phyloP scores from a whole-genome alignment of 2,797 vertebrate genomes.

The Acanthurus lineatus region DNA sequence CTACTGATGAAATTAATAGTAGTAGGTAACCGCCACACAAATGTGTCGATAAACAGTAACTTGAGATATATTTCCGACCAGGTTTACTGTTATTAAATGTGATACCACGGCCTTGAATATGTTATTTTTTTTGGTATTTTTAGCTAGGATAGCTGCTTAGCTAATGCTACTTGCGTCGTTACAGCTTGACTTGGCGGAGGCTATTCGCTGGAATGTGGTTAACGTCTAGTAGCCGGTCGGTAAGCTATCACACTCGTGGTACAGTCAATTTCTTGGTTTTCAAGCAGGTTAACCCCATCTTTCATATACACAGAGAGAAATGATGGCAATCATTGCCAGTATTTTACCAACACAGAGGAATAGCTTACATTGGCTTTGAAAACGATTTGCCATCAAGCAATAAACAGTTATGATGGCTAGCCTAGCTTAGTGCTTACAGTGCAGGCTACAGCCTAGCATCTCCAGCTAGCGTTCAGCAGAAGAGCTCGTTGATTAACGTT shows the following conservation, averaged over 20 bases:
- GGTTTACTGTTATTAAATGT: not conserved
- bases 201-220: conserved; percentile 66
- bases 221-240: conserved; percentile 42
- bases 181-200: conserved; percentile 12
- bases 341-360: accelerated
- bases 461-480: conserved; percentile 46
- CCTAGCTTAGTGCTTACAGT: conserved; percentile 35
- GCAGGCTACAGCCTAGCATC: conserved; percentile 25
- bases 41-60: not conserved
- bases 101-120: not conserved
- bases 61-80: not conserved
- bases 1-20: not conserved
- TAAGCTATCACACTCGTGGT: conserved; percentile 58
- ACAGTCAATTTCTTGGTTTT: conserved; percentile 19
- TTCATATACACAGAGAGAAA: accelerated
- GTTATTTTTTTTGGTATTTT: not conserved
- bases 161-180: conserved; percentile 11
- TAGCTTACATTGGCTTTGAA: not conserved
- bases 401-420: not conserved
- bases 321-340: accelerated
- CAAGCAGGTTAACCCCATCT: not conserved
- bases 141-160: not conserved
- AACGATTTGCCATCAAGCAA: not conserved
- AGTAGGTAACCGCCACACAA: not conserved
- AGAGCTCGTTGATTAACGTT: conserved; percentile 47